phyloP scores from a whole-genome alignment of 2,113 vertebrate species.

The Struthidea cinerea region DNA sequence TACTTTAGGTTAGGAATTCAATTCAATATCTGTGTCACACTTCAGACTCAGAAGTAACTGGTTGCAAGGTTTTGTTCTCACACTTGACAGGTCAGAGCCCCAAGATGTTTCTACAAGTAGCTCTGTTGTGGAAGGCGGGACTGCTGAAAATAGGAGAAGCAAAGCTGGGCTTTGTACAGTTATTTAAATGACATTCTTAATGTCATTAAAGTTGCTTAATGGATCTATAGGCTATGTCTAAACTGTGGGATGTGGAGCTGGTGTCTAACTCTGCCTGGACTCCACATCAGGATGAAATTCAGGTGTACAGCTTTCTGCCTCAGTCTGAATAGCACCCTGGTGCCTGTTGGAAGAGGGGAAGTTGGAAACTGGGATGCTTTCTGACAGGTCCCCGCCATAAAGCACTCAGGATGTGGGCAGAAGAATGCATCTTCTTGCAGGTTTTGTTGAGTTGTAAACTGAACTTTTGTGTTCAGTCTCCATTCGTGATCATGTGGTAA shows the following conservation, averaged over 20 bases:
- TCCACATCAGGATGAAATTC: background rate
- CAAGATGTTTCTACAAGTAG: background rate
- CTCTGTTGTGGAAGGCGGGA: background rate
- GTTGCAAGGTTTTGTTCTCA: background rate
- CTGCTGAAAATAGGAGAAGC: background rate
- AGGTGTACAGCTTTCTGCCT: background rate
- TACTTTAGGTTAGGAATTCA: background rate
- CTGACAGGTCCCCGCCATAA: background rate
- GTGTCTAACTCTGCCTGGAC: background rate
- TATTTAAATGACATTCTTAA: background rate
- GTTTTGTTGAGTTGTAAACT: background rate
- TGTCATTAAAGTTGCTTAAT: background rate
- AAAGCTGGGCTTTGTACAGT: background rate
- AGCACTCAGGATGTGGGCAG: background rate
- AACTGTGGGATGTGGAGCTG: background rate
- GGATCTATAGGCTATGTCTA: background rate
- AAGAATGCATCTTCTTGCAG: background rate
- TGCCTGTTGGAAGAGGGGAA: background rate
- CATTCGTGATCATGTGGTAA: background rate
- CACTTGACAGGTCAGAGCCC: background rate
- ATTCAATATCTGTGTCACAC: background rate
- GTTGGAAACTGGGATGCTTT: background rate
- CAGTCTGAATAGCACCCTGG: background rate
- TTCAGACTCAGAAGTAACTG: background rate
- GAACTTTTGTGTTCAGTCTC: background rate